Percentiles rank a stretch among this genome's conserved stretches.
Evolutionary conservation across 2,797 vertebrate species (phyloP).

Genomic region (Tadarida brasiliensis): DNA sequence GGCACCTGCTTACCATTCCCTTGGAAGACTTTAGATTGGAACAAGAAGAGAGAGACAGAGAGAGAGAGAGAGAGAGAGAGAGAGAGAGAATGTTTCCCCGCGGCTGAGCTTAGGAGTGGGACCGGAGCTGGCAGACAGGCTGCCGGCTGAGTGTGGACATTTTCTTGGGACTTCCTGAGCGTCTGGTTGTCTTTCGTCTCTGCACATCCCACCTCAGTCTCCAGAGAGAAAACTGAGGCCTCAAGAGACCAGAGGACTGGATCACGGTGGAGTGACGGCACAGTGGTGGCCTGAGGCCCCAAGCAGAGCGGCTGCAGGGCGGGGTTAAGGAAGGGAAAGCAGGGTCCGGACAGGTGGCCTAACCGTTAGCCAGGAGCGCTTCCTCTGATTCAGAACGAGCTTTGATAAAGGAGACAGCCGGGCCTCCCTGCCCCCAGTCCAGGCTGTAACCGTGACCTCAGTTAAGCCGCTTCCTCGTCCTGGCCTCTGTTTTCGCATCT

Average conservation of each 20-base stretch:
- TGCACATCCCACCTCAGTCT: not conserved
- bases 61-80: not conserved
- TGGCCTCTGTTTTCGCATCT: not conserved
- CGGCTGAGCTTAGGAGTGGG: not conserved
- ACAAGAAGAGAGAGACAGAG: not conserved
- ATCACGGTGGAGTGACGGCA: not conserved
- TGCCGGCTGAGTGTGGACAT: not conserved
- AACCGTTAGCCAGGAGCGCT: fast-evolving
- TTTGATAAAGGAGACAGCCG: not conserved
- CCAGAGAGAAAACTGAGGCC: not conserved
- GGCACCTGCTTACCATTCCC: slow-evolving; percentile 67
- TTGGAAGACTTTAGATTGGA: slow-evolving; percentile 67
- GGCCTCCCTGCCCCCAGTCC: not conserved
- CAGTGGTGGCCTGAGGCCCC: fast-evolving
- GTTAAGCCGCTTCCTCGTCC: not conserved
- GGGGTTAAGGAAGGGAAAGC: not conserved
- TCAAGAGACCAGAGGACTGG: not conserved
- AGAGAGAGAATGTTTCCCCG: not conserved
- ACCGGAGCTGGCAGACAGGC: not conserved
- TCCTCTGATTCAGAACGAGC: too few relatives aligned
- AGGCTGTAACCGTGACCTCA: fast-evolving
- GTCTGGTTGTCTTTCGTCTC: not conserved
- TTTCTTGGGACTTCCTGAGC: not conserved
- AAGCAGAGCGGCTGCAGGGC: fast-evolving
- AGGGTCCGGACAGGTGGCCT: too few relatives aligned